Evolutionary conservation across 2,888 invertebrate genomes (phyloP).

Genomic region (Acanthoscelides obtectus): DNA sequence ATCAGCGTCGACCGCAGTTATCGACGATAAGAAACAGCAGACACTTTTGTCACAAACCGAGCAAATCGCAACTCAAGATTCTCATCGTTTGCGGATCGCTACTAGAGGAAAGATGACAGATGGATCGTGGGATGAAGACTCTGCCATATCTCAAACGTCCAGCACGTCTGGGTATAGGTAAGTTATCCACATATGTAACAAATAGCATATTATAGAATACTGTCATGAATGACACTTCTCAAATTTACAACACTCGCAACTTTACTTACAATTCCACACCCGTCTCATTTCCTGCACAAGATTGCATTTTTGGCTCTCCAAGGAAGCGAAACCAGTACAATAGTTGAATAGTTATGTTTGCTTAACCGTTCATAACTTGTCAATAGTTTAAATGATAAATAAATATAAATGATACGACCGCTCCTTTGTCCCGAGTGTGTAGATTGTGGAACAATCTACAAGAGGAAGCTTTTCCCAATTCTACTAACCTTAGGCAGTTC

Average conservation of each 20-base stretch:
- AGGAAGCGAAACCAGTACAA: too few species aligned
- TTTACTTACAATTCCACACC: too few species aligned
- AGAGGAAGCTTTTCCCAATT: too few species aligned
- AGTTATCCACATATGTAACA: too few species aligned
- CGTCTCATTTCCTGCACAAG: too few species aligned
- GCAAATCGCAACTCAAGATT: conserved; percentile 28
- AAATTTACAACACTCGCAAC: too few species aligned
- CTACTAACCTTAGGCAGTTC: too few species aligned
- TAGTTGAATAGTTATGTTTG: too few species aligned
- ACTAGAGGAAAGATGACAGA: conserved; percentile 51
- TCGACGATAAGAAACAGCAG: background rate
- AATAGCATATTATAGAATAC: background rate
- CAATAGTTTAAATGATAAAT: background rate
- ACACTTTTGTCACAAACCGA: conserved; percentile 5
- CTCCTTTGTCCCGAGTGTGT: too few species aligned
- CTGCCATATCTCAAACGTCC: conserved; percentile 70
- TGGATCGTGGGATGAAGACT: conserved; percentile 76
- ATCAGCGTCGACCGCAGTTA: background rate
- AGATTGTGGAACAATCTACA: too few species aligned
- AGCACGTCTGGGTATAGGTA: conserved; percentile 75
- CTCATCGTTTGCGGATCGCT: conserved; percentile 41
- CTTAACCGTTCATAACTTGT: background rate
- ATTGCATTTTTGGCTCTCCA: too few species aligned
- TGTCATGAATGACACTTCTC: background rate
- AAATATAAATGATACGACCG: too few species aligned